Conservation (phyloP, 2,797 vertebrate genomes). For the Thaleichthys pacificus region DNA sequence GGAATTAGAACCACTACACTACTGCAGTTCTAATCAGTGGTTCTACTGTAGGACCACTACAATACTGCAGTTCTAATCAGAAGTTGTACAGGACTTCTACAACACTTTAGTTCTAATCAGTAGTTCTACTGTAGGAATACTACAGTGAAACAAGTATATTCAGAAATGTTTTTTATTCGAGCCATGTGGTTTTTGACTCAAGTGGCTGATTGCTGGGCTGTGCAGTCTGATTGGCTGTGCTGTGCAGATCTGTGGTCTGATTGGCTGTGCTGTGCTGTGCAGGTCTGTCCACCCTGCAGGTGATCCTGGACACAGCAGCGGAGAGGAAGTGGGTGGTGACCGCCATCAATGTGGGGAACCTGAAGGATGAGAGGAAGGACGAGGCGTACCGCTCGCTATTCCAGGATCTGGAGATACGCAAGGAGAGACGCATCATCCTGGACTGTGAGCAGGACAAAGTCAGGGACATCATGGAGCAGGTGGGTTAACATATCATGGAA, state of each 20-base stretch:
- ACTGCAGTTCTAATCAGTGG: not conserved
- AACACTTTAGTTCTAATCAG: too few species aligned
- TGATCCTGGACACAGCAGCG: slow-evolving; percentile 92
- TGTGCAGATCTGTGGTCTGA: slow-evolving; percentile 8
- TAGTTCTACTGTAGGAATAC: too few species aligned
- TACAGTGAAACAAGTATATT: too few species aligned
- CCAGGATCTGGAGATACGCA: slow-evolving; percentile 93
- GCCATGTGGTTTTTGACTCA: not conserved
- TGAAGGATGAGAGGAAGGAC: slow-evolving; percentile 96
- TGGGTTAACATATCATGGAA: slow-evolving; percentile 52
- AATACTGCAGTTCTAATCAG: too few species aligned
- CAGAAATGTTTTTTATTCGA: not conserved
- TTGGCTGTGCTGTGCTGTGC: slow-evolving; percentile 9
- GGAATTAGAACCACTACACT: slow-evolving; percentile 4
- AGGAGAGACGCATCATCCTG: slow-evolving; percentile 90
- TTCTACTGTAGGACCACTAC: too few species aligned
- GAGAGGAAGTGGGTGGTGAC: slow-evolving; percentile 97
- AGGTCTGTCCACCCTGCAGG: slow-evolving; percentile 93
- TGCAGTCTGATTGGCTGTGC: slow-evolving; percentile 15
- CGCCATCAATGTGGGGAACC: slow-evolving; percentile 94
- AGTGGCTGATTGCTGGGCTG: not conserved
- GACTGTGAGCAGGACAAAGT: slow-evolving; percentile 98
- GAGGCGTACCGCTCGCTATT: slow-evolving; percentile 94
- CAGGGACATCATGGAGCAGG: slow-evolving; percentile 97
- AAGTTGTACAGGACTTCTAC: too few species aligned